phyloP scores from a whole-genome alignment of 2,888 invertebrate species.

The Ligdia adustata region DNA sequence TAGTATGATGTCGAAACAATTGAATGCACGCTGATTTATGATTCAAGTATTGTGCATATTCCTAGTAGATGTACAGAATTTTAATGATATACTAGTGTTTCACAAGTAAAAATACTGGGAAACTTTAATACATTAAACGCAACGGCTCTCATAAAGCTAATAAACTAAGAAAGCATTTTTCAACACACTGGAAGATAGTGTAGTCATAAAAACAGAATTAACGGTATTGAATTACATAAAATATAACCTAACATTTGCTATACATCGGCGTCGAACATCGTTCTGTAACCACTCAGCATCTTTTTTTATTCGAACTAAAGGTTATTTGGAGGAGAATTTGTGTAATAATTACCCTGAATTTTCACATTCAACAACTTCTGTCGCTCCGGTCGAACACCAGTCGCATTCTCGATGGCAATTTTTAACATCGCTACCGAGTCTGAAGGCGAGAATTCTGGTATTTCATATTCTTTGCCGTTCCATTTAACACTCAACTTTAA shows the following conservation, averaged over 20 bases:
- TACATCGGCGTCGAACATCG: background rate
- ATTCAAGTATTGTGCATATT: too few relatives aligned
- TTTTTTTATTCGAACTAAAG: too few relatives aligned
- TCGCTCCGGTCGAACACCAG: constrained; percentile 95
- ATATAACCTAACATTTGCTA: constrained; percentile 12
- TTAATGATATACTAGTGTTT: too few relatives aligned
- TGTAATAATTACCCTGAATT: constrained; percentile 88
- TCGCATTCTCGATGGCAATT: constrained; percentile 92
- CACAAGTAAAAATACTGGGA: too few relatives aligned
- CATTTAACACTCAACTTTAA: constrained; percentile 92
- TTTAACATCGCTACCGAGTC: constrained; percentile 94
- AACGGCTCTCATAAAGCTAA: too few relatives aligned
- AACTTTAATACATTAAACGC: too few relatives aligned
- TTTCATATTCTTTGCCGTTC: constrained; percentile 95
- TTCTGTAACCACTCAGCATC: too few relatives aligned
- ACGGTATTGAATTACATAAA: constrained; percentile 9
- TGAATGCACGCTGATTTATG: too few relatives aligned
- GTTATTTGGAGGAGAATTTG: constrained; percentile 19
- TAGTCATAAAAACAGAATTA: constrained; percentile 2
- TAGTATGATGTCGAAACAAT: too few relatives aligned
- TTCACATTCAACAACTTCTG: constrained; percentile 97
- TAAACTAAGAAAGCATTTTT: too few relatives aligned
- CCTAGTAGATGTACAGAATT: too few relatives aligned
- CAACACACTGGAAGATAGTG: background rate
- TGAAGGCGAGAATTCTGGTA: constrained; percentile 88